phyloP scores from a whole-genome alignment of 2,888 invertebrate species.

The Platycnemis pennipes region DNA sequence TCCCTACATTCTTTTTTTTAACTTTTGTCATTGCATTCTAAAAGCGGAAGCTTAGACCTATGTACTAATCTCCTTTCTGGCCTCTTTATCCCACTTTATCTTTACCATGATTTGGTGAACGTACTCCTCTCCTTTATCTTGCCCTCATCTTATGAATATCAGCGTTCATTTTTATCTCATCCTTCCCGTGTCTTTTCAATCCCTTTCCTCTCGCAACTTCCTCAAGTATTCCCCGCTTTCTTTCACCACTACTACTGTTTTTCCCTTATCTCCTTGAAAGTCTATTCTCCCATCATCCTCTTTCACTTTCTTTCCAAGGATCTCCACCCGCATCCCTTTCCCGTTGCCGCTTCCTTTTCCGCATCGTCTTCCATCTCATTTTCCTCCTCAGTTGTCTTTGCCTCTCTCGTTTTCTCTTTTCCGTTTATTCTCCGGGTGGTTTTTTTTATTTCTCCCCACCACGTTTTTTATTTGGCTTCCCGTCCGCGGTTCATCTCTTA shows the following conservation, averaged over 20 bases:
- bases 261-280: background rate
- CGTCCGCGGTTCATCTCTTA: background rate
- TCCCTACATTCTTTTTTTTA: no score
- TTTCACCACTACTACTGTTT: background rate
- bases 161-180: background rate
- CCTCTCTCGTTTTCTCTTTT: constrained; percentile 14
- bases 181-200: background rate
- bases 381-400: constrained; percentile 3
- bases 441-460: background rate
- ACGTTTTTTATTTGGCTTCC: background rate
- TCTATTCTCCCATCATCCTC: background rate
- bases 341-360: background rate
- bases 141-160: background rate
- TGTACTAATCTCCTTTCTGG: no score
- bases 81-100: no score
- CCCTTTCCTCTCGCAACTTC: background rate
- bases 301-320: background rate
- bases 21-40: no score
- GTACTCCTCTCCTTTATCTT: background rate
- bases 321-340: no score
- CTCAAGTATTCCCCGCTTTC: background rate
- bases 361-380: background rate
- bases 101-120: no score
- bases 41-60: no score
- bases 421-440: background rate